Conservation (phyloP, 2,797 vertebrate species). For the Numenius phaeopus region DNA sequence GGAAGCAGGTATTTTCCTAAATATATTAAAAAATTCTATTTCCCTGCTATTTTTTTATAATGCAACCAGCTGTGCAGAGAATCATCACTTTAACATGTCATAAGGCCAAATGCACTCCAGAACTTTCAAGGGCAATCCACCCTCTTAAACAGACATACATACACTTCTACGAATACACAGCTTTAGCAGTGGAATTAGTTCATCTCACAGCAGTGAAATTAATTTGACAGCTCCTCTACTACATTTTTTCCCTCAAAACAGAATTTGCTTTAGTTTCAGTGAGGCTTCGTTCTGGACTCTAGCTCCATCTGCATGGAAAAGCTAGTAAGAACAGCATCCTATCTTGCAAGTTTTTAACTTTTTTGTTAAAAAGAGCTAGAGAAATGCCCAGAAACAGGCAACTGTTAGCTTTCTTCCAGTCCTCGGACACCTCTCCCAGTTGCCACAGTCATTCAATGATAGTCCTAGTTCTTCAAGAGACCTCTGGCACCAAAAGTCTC, state of each 20-base stretch:
- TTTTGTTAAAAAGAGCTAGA: background rate
- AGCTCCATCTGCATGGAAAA: constrained; percentile 7
- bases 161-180: background rate
- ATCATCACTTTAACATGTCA: background rate
- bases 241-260: background rate
- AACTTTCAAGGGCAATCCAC: background rate
- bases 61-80: background rate
- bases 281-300: background rate
- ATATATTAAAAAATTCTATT: background rate
- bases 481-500: background rate
- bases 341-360: background rate
- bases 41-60: background rate
- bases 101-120: background rate
- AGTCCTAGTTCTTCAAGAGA: background rate
- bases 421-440: background rate
- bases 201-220: background rate
- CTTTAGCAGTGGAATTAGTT: background rate
- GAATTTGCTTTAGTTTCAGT: background rate
- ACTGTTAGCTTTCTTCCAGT: background rate
- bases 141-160: background rate
- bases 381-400: background rate
- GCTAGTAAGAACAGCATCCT: background rate
- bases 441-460: background rate
- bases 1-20: background rate
- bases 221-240: background rate